Conservation (phyloP, 2,797 vertebrate species). For the Phyllotis vaccarum region DNA sequence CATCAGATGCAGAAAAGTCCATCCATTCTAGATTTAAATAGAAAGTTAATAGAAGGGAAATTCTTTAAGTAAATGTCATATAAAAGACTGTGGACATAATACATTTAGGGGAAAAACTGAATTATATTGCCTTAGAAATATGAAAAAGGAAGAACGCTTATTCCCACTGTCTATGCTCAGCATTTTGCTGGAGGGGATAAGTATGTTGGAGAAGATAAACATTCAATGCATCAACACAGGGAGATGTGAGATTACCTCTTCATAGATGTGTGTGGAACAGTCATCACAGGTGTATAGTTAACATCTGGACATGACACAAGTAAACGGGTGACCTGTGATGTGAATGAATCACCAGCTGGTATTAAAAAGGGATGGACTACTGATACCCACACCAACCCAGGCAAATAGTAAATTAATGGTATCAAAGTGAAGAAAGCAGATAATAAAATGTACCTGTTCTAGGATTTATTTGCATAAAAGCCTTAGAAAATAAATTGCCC, state of each 20-base stretch:
- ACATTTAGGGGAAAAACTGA: background rate
- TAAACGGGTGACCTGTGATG: background rate
- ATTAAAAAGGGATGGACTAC: background rate
- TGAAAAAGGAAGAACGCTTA: background rate
- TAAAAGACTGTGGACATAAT: background rate
- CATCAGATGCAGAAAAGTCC: background rate
- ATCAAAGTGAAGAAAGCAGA: background rate
- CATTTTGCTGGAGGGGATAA: background rate
- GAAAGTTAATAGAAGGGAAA: background rate
- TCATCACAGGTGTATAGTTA: background rate
- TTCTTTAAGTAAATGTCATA: background rate
- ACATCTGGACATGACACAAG: background rate
- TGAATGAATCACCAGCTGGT: background rate
- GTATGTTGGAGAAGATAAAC: background rate
- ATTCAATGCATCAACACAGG: background rate
- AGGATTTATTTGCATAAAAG: background rate
- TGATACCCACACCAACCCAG: too few species aligned
- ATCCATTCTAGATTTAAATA: background rate
- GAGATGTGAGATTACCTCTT: background rate
- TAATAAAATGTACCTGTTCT: background rate
- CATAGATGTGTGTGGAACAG: background rate
- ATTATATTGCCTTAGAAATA: background rate
- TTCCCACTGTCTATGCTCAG: background rate
- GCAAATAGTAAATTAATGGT: background rate
- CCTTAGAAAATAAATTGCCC: background rate